Evolutionary conservation across 2,797 vertebrate genomes (phyloP), one percentile per base, ranked within the genome.

Genomic region (Hydrocynus forskahlii): DNA sequence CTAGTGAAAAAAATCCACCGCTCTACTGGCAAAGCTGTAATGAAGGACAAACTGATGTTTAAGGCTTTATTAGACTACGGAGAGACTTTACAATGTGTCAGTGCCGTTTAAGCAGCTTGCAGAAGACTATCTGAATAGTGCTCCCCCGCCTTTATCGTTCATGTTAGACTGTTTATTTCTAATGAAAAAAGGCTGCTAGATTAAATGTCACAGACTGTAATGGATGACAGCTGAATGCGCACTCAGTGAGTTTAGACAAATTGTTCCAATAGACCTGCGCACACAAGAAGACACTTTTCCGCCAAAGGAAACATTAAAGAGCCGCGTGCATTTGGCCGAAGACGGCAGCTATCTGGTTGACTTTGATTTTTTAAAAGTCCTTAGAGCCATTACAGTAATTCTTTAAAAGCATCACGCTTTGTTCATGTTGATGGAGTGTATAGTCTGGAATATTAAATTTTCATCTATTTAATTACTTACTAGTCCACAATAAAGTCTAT

Each of bases 321-420:
- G 68, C 2, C 48, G 13, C 19, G 23, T 5, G 4, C 75, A 72
- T 69, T 72, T 79, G 57, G 35, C 74, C 16, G 48, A 79, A 68
- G 55, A 81, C 54, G n/a, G 72, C 55, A 73, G 52, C 25, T 57
- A 40, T 64, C 19, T 21, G 67, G 35, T 45, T 66, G 54, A 66
- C 72, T 8, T 78, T 54, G 4, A 19, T 60, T 19, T 74, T 50
- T 38, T 80, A 7, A 74, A 63, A 29, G 48, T 29, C 35, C n/a
- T 80, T 59, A 29, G 1, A 19, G 50, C 45, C 35, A 60, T 73
- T 66, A 80, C 50, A 43, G 25, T 69, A 80, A 78, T 82, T 85
- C 64, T 79, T 84, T 82, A 78, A 82, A 85, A 84, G 74, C 71
- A 81, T 60, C 12, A n/a, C 57, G 25, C 43, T 10, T 48, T n/a